Percentiles rank a stretch among this genome's conserved stretches.
phyloP scores from a whole-genome alignment of 2,797 vertebrate species.

The Limnodromus scolopaceus region DNA sequence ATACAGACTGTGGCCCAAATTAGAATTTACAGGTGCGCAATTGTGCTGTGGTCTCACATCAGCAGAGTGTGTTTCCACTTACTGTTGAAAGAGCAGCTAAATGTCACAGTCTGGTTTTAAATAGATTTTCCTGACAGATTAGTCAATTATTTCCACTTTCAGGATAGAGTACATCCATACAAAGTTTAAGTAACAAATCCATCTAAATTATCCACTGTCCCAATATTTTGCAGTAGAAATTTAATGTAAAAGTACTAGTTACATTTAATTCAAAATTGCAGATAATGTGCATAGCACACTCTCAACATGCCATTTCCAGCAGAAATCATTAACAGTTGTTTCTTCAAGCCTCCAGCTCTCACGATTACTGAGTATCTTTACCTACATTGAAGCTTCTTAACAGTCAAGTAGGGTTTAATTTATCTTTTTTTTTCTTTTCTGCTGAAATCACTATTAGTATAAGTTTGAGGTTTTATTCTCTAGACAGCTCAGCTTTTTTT shows the following conservation, averaged over 20 bases:
- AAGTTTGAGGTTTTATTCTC: not conserved
- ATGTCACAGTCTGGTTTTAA: conserved; percentile 4
- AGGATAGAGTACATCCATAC: not conserved
- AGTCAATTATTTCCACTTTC: conserved; percentile 28
- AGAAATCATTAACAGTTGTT: not conserved
- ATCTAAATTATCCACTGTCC: not conserved
- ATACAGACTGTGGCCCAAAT: not conserved
- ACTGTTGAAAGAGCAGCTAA: not conserved
- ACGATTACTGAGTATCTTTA: not conserved
- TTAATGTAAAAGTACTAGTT: not conserved
- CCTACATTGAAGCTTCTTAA: not conserved
- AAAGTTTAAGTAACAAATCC: conserved; percentile 8
- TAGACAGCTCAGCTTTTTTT: not conserved
- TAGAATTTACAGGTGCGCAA: not conserved
- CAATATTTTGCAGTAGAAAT: not conserved
- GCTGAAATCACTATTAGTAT: not conserved
- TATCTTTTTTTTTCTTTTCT: not conserved
- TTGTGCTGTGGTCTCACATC: not conserved
- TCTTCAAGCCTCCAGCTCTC: not conserved
- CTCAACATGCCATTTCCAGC: not conserved
- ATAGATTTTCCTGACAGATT: conserved; percentile 27
- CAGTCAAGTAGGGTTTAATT: not conserved
- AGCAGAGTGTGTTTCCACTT: not conserved
- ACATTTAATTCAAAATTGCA: not conserved
- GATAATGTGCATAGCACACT: not conserved